Conservation (phyloP, 2,113 vertebrate genomes). For the Hyaena hyaena region DNA sequence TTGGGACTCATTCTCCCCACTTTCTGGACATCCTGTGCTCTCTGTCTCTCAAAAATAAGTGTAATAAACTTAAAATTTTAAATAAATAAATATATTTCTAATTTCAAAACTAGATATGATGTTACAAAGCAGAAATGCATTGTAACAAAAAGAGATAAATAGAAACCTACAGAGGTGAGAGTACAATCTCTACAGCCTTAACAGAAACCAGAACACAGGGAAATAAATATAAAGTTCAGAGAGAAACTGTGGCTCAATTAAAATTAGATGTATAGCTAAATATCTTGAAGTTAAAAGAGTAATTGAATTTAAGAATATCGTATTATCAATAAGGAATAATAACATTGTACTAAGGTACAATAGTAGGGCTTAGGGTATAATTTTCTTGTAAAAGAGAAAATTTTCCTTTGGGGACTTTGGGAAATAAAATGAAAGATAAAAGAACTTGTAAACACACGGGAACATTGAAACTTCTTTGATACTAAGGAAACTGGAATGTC, state of each 20-base stretch:
- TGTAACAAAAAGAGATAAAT: background rate
- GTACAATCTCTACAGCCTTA: background rate
- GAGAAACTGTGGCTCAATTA: background rate
- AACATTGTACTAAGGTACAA: background rate
- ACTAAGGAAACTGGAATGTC: background rate
- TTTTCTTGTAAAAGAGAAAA: background rate
- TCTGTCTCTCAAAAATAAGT: no score
- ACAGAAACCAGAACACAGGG: background rate
- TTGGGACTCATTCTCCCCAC: no score
- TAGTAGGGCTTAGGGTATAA: no score
- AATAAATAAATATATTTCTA: no score
- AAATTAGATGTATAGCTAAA: background rate
- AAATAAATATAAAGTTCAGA: background rate
- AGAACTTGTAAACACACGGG: background rate
- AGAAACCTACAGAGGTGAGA: background rate
- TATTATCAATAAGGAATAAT: background rate
- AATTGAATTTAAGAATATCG: background rate
- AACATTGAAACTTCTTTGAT: background rate
- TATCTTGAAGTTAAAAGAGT: background rate
- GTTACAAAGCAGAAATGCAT: no score
- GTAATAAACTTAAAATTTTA: no score
- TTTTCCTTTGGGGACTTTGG: background rate
- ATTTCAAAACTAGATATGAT: no score
- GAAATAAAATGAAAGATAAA: background rate
- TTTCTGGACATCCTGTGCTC: no score